A percentile compares a stretch with the other conserved stretches of the same genome.
These are phyloP conservation scores for Emmelina monodactyla DNA, from an alignment of 2,888 invertebrate species.

Conservation along the genomic window DNA sequence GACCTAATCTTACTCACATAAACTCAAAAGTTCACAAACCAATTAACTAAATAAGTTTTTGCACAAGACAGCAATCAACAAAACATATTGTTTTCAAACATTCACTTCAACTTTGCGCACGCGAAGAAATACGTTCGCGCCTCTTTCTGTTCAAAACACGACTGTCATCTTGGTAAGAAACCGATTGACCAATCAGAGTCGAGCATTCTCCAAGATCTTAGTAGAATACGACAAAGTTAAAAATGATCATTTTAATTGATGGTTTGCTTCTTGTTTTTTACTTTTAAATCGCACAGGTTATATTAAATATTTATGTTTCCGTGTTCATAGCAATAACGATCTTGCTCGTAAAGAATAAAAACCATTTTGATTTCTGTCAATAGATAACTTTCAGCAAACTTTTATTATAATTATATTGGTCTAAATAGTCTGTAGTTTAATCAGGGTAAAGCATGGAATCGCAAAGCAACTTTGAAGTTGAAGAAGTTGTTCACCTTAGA, in stretches of 20 bases:
- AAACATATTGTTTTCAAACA: constrained; percentile 14
- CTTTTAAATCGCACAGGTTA: neutral
- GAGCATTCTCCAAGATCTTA: constrained; percentile 45
- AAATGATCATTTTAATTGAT: constrained; percentile 22
- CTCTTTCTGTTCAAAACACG: constrained; percentile 6
- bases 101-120: constrained; percentile 12
- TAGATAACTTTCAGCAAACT: too few relatives aligned
- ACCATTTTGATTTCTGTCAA: too few relatives aligned
- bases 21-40: too few relatives aligned
- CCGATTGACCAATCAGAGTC: too few relatives aligned
- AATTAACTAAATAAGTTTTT: too few relatives aligned
- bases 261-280: neutral
- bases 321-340: neutral
- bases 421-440: too few relatives aligned
- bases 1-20: too few relatives aligned
- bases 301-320: neutral
- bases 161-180: too few relatives aligned
- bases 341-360: neutral
- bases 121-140: too few relatives aligned
- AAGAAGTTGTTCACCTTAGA: constrained; percentile 45
- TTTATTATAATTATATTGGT: too few relatives aligned
- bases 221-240: constrained; percentile 35
- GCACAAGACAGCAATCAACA: constrained; percentile 5
- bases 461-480: too few relatives aligned
- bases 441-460: too few relatives aligned